Conservation (phyloP, 2,797 vertebrate species). For the Momotus momota region DNA sequence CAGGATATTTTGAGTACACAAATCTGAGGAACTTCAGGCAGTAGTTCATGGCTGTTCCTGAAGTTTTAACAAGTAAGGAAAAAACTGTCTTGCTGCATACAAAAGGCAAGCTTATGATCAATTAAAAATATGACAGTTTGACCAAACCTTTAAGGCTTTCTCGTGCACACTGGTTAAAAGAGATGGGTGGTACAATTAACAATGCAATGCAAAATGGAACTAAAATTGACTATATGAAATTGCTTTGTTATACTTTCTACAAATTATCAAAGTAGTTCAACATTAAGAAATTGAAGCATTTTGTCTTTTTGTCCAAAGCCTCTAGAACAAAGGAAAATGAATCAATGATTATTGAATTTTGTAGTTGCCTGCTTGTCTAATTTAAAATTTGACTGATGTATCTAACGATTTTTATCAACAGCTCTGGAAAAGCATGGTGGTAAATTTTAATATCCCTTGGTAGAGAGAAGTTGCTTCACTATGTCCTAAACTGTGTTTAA, state of each 20-base stretch:
- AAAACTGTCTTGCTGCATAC: neutral
- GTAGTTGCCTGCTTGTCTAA: neutral
- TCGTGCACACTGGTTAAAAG: neutral
- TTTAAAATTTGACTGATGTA: neutral
- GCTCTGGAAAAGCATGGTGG: neutral
- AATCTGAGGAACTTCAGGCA: slow-evolving; percentile 3
- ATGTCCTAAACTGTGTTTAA: neutral
- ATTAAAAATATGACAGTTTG: neutral
- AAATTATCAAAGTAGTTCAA: neutral
- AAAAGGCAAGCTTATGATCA: neutral
- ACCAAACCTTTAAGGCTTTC: neutral
- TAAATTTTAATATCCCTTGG: neutral
- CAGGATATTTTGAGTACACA: neutral
- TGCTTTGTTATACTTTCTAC: neutral
- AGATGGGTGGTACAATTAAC: neutral
- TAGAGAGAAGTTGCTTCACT: neutral
- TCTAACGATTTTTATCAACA: neutral
- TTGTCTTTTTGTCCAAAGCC: neutral
- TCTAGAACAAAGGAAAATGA: neutral
- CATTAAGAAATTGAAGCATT: neutral
- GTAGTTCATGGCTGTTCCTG: neutral
- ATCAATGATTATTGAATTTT: neutral
- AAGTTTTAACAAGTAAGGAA: neutral
- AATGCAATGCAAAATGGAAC: neutral
- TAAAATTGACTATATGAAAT: neutral